Evolutionary conservation across 1,140 invertebrate species (phyloP).

Genomic region (Sarcophaga peregrina): DNA sequence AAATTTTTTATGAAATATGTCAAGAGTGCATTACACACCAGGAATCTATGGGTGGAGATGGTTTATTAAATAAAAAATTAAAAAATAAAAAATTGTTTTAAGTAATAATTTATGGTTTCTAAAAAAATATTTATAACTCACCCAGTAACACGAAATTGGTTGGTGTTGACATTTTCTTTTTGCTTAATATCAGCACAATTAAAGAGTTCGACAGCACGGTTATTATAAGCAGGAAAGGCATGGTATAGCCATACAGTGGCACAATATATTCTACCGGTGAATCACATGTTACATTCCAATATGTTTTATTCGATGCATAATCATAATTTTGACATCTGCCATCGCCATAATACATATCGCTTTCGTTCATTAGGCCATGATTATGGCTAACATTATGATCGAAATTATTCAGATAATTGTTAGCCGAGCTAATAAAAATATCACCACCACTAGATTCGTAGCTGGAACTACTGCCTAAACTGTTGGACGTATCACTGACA

Average conservation of each 20-base stretch:
- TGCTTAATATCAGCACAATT: slow-evolving; percentile 83
- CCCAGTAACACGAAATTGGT: slow-evolving; percentile 87
- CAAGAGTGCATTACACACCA: too few relatives aligned
- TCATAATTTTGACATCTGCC: slow-evolving; percentile 39
- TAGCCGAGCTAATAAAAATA: not conserved
- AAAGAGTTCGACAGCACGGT: slow-evolving; percentile 92
- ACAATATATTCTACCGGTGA: slow-evolving; percentile 56
- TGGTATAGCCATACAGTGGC: slow-evolving; percentile 63
- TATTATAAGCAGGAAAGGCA: slow-evolving; percentile 84
- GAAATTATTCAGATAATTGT: not conserved
- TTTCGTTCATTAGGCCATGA: not conserved
- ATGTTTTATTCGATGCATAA: slow-evolving; percentile 47
- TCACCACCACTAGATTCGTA: not conserved
- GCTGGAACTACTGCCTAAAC: slow-evolving; percentile 44
- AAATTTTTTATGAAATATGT: too few relatives aligned
- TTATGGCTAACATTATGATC: not conserved
- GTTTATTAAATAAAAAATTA: too few relatives aligned
- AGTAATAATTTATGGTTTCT: too few relatives aligned
- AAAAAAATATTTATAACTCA: slow-evolving; percentile 47
- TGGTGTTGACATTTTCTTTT: slow-evolving; percentile 81
- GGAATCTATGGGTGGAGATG: too few relatives aligned
- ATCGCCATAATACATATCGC: not conserved
- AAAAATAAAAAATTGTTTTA: too few relatives aligned
- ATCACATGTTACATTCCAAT: slow-evolving; percentile 64
- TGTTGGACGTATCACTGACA: not conserved